phyloP scores from a whole-genome alignment of 92 coral and sea anemone genomes.

The Bergia sp. region DNA sequence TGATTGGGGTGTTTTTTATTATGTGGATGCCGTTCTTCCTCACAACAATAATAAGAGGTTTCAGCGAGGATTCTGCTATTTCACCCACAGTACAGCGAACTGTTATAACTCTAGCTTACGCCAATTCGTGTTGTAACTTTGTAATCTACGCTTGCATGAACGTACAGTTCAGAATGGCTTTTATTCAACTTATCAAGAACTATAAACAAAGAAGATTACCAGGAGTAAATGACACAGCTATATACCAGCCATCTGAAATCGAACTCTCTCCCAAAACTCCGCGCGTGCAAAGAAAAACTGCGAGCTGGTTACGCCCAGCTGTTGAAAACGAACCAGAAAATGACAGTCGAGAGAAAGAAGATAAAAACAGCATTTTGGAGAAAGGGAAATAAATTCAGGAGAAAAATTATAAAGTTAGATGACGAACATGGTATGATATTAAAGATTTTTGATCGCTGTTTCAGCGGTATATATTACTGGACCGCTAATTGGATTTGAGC shows the following conservation, averaged over 20 bases:
- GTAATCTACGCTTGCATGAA: slow-evolving; percentile 93
- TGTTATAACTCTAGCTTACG: slow-evolving; percentile 74
- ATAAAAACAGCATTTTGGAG: background rate
- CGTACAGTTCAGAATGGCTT: slow-evolving; percentile 74
- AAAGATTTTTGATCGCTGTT: background rate
- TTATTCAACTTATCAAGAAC: slow-evolving; percentile 58
- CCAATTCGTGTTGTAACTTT: slow-evolving; percentile 85
- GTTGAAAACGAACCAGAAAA: background rate
- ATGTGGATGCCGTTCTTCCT: slow-evolving; percentile 96
- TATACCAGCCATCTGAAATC: background rate
- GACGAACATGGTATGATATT: background rate
- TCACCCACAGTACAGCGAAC: slow-evolving; percentile 66
- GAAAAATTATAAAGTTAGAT: background rate
- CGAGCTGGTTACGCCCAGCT: background rate
- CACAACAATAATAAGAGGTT: slow-evolving; percentile 77
- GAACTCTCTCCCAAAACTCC: slow-evolving; percentile 17
- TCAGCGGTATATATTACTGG: background rate
- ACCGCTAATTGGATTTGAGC: background rate
- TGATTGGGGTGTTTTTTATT: slow-evolving; percentile 84
- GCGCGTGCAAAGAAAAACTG: background rate
- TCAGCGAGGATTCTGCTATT: slow-evolving; percentile 52
- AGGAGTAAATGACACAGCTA: background rate
- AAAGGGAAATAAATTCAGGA: background rate
- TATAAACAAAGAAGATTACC: slow-evolving; percentile 35
- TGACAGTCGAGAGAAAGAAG: background rate